phyloP scores from a whole-genome alignment of 2,113 vertebrate genomes.

The Labrus mixtus region DNA sequence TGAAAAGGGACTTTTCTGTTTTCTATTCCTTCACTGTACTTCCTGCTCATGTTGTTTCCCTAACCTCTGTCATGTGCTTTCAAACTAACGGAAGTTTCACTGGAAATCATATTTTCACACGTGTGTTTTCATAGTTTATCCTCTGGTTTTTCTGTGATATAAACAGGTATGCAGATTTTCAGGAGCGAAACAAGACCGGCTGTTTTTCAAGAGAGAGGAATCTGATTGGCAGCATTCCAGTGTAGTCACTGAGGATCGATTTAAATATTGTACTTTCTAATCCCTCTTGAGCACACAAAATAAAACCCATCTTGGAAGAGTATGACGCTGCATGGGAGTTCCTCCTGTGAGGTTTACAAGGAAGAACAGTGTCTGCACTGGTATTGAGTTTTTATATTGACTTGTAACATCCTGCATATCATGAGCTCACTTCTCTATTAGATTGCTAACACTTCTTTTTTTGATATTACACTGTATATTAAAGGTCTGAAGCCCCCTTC shows the following conservation, averaged over 20 bases:
- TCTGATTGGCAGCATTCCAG: neutral
- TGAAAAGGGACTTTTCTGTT: neutral
- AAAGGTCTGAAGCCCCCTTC: conserved; percentile 2
- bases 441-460: no score
- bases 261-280: neutral
- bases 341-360: neutral
- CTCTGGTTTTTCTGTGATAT: neutral
- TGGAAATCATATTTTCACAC: neutral
- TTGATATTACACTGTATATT: neutral
- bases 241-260: neutral
- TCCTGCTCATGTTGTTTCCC: neutral
- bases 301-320: neutral
- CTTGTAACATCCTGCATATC: neutral
- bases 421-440: neutral
- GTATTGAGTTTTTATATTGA: conserved; percentile 33
- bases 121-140: neutral
- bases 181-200: neutral
- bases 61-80: conserved; percentile 34
- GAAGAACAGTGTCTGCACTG: conserved; percentile 3
- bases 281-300: no score
- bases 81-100: conserved; percentile 14
- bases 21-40: neutral
- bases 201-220: neutral
- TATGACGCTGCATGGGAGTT: neutral
- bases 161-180: conserved; percentile 10